Evolutionary conservation across 2,797 vertebrate genomes (phyloP), one percentile per base, ranked within the genome.

Genomic region (Sciaenops ocellatus): DNA sequence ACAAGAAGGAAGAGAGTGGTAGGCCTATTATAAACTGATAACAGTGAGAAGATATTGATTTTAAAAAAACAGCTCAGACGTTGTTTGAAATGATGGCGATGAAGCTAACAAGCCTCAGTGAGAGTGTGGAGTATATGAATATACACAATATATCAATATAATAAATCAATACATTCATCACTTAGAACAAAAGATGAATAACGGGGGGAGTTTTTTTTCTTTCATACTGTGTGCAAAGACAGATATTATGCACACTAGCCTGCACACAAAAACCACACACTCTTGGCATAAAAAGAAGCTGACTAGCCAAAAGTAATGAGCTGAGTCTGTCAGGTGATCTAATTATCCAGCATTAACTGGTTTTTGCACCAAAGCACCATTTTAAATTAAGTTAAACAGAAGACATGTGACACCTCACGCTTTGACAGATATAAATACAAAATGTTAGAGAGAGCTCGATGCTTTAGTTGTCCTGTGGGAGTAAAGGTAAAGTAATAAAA

Each of bases 1-100:
- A 69, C 75, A 59, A 70, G 81, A 66, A 5, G 57, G 79, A 66
- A 5, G 57, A 78, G 72, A 71, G 69, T 17, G 56, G 50, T 7
- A n/a, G 63, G 41, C 48, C 38, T 55, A 55, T 77, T 61, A 72
- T 68, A 17, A 73, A 59, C 69, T 51, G 66, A 86, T 65, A 82
- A 67, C 72, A 71, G 69, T 61, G 73, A 65, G 71, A 59, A 51
- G 75, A 62, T 80, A 83, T 82, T 73, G 85, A 90, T 83, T 86
- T 51, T 30, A 30, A 84, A 69, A 77, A 67, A 38, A 48, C 62
- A 17, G 52, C 47, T 60, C 50, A 57, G 57, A 71, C 2, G 38
- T 56, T 77, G 56, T 65, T 79, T 79, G 59, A 82, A 88, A 84
- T 65, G 18, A 78, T 15, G 13, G 16, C 3, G 24, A 75, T 68